Evolutionary conservation across 2,113 vertebrate genomes (phyloP).

Genomic region (Irena cyanogastra): DNA sequence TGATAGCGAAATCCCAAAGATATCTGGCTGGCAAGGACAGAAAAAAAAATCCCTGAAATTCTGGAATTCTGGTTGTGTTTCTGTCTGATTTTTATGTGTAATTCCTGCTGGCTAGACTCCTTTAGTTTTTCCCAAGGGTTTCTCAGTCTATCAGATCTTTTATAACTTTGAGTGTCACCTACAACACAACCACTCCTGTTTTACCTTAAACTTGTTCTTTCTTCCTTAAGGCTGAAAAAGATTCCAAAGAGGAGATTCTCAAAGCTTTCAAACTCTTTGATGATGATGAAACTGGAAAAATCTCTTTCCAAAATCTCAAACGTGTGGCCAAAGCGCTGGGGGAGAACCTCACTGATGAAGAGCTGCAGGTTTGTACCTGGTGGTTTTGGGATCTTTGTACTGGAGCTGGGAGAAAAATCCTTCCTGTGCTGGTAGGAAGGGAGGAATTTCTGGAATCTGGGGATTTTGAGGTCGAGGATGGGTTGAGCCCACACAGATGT

Average conservation of each 20-base stretch:
- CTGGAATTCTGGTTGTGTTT: neutral
- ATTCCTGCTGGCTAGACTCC: neutral
- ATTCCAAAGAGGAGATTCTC: slow-evolving; percentile 92
- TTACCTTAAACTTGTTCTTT: neutral
- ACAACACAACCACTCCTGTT: neutral
- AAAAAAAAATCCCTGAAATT: neutral
- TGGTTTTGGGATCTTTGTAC: neutral
- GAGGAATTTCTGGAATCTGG: neutral
- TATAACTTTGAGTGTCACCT: neutral
- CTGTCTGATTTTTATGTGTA: neutral
- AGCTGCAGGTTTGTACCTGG: slow-evolving; percentile 85
- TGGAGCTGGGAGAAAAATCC: neutral
- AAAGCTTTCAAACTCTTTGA: slow-evolving; percentile 94
- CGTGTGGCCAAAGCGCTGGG: slow-evolving; percentile 89
- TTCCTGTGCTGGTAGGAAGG: neutral
- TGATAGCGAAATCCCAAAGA: neutral
- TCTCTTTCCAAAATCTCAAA: slow-evolving; percentile 92
- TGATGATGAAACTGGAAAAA: slow-evolving; percentile 91
- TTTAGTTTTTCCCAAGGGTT: neutral
- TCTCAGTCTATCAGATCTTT: neutral
- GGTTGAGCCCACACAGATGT: fast-evolving
- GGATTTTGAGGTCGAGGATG: neutral
- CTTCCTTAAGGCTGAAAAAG: slow-evolving; percentile 84
- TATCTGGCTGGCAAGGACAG: neutral
- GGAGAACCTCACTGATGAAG: slow-evolving; percentile 90